Conservation (phyloP, 2,888 invertebrate genomes). For the Dryococelus australis region DNA sequence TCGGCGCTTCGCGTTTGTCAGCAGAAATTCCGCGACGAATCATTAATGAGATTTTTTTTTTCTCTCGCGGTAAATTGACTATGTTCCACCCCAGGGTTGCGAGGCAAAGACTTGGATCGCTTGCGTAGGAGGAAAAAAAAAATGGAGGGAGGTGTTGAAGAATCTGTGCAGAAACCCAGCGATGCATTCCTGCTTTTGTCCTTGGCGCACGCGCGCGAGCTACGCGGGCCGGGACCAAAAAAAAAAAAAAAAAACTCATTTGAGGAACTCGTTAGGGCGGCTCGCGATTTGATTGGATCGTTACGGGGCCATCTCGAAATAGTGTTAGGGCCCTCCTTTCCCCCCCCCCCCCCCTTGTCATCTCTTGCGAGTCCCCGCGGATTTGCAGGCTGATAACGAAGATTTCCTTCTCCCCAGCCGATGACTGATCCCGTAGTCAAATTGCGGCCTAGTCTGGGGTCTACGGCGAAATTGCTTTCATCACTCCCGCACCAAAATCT, state of each 20-base stretch:
- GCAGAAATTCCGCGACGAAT: background rate
- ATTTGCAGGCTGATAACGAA: background rate
- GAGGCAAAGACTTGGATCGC: background rate
- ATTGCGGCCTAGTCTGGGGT: background rate
- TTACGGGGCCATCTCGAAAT: slow-evolving; percentile 10
- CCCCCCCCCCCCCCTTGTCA: background rate
- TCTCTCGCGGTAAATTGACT: background rate
- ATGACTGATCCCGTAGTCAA: background rate
- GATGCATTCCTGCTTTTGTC: background rate
- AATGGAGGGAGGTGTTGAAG: background rate
- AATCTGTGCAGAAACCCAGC: background rate
- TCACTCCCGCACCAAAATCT: background rate
- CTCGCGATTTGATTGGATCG: background rate
- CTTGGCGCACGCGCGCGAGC: background rate
- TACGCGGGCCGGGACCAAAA: background rate
- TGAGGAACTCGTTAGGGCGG: background rate
- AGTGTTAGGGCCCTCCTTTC: background rate
- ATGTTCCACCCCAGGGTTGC: background rate
- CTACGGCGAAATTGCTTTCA: background rate
- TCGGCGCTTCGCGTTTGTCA: background rate
- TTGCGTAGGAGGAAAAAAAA: background rate
- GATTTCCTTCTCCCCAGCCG: background rate
- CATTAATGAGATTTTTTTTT: background rate
- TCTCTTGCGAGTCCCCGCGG: background rate
- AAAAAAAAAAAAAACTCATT: background rate